Percentiles rank a stretch among this genome's conserved stretches.
Conservation (phyloP, 2,888 invertebrate species). For the Rugalucina vietnamica region DNA sequence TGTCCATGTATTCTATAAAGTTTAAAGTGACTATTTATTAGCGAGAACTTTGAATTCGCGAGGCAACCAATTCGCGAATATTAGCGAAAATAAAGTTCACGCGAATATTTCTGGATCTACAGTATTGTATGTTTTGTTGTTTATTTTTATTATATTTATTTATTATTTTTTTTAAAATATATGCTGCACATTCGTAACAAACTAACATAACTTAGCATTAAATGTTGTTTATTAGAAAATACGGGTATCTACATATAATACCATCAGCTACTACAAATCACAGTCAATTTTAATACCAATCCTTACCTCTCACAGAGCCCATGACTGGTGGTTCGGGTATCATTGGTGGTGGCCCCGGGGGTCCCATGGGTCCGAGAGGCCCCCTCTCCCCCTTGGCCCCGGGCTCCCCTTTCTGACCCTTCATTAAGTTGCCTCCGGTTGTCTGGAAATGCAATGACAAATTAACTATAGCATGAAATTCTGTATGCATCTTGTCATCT, state of each 20-base stretch:
- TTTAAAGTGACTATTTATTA: no score
- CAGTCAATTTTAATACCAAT: background rate
- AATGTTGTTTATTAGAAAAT: background rate
- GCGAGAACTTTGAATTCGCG: no score
- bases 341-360: conserved; percentile 51
- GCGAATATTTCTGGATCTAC: no score
- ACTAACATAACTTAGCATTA: background rate
- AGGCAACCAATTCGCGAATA: no score
- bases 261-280: no score
- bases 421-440: background rate
- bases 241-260: background rate
- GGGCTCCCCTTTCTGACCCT: conserved; percentile 39
- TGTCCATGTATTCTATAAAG: no score
- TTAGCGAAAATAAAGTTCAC: no score
- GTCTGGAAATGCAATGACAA: no score
- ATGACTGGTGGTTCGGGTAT: conserved; percentile 45
- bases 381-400: conserved; percentile 58
- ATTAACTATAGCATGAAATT: no score
- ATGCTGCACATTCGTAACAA: background rate
- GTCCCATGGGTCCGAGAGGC: conserved; percentile 52
- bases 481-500: no score
- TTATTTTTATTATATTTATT: no score
- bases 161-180: background rate
- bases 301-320: conserved; percentile 25
- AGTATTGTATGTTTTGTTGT: no score